These are phyloP conservation scores for Pristiophorus japonicus DNA, from an alignment of 2,113 vertebrate genomes.

Conservation along the genomic window DNA sequence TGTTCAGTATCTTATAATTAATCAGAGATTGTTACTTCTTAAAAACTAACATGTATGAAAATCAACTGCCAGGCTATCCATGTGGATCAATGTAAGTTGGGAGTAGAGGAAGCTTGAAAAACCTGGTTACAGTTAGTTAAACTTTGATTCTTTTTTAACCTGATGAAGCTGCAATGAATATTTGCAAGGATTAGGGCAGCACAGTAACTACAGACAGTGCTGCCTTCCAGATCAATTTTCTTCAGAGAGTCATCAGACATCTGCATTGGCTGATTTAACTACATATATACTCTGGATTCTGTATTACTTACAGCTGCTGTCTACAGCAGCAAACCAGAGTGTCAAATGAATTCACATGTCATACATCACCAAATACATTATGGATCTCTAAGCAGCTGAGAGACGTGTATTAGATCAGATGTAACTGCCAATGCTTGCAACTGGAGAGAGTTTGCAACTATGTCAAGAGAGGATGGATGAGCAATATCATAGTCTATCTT, in stretches of 20 bases:
- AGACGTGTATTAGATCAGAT: not conserved
- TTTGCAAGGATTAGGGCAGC: not conserved
- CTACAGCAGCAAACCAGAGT: not conserved
- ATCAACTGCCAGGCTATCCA: not conserved
- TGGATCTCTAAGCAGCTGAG: not conserved
- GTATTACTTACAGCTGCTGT: slow-evolving; percentile 3
- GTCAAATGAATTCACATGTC: slow-evolving; percentile 2
- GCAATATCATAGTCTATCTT: not conserved
- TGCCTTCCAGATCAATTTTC: slow-evolving; percentile 6
- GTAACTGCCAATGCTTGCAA: not conserved
- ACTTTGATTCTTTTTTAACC: not conserved
- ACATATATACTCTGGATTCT: not conserved
- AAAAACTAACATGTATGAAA: too few species aligned
- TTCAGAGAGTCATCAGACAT: slow-evolving; percentile 18
- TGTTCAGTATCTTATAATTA: too few species aligned
- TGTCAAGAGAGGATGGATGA: not conserved
- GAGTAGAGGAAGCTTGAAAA: not conserved
- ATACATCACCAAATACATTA: not conserved
- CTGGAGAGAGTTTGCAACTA: not conserved
- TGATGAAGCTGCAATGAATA: not conserved
- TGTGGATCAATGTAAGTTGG: not conserved
- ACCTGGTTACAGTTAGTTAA: not conserved
- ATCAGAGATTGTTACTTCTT: too few species aligned
- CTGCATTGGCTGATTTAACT: not conserved
- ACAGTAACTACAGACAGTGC: not conserved